Conservation (phyloP, 2,113 vertebrate genomes). For the Aviceda subcristata region DNA sequence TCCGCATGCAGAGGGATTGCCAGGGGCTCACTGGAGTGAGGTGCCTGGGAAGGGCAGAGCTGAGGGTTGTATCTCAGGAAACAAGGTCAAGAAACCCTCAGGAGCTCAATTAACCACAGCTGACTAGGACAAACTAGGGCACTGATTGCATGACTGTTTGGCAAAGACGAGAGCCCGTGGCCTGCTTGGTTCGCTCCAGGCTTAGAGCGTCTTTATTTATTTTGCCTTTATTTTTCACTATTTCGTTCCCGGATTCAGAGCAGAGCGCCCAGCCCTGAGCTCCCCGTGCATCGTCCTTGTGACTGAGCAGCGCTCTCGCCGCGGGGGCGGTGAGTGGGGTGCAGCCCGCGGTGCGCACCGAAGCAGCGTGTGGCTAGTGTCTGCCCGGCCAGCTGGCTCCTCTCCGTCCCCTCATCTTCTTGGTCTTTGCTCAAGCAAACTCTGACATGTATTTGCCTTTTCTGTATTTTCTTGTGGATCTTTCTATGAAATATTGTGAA, state of each 20-base stretch:
- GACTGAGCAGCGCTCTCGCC: not conserved
- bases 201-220: not conserved
- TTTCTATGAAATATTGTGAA: constrained; percentile 28
- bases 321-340: not conserved
- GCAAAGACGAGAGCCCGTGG: fast-evolving
- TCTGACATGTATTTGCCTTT: not conserved
- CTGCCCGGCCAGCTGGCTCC: not conserved
- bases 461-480: constrained; percentile 1
- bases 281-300: not conserved
- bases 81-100: not conserved
- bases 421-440: not conserved
- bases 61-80: not conserved
- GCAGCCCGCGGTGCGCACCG: not conserved
- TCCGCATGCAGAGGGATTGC: not conserved
- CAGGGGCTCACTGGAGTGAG: not conserved
- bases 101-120: constrained; percentile 7
- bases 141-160: not conserved
- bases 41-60: not conserved
- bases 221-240: not conserved
- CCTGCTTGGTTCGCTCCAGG: not conserved
- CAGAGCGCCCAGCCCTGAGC: not conserved
- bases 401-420: not conserved
- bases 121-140: not conserved
- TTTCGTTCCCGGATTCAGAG: not conserved
- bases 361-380: not conserved